Conservation (phyloP, 2,888 invertebrate genomes). For the Caenorhabditis becei region DNA sequence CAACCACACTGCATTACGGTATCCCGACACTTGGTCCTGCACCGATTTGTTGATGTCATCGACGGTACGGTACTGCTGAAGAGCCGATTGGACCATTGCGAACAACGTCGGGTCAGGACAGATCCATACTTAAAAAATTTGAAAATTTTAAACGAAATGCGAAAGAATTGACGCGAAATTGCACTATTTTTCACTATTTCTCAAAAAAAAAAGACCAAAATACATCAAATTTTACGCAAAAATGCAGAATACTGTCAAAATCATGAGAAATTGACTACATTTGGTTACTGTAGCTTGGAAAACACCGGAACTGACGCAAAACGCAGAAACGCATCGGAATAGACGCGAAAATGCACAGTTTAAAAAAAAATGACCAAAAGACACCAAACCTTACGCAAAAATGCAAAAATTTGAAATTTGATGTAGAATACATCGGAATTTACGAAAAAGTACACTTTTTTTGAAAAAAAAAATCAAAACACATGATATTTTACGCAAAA, state of each 20-base stretch:
- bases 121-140: conserved; percentile 63
- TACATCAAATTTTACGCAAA: neutral
- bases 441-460: too few species aligned
- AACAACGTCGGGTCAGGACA: conserved; percentile 58
- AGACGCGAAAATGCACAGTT: too few species aligned
- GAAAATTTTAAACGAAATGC: too few species aligned
- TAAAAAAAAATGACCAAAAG: too few species aligned
- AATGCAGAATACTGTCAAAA: neutral
- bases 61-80: conserved; percentile 49
- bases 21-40: conserved; percentile 46
- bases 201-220: too few species aligned
- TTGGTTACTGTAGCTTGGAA: too few species aligned
- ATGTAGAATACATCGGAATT: too few species aligned
- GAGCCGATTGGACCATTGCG: conserved; percentile 44
- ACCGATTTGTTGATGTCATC: conserved; percentile 61
- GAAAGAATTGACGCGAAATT: neutral
- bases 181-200: neutral
- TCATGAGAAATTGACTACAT: neutral
- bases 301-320: too few species aligned
- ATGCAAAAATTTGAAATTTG: neutral
- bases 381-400: too few species aligned
- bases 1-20: conserved; percentile 52
- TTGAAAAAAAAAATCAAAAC: too few species aligned
- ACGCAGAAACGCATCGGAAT: too few species aligned
- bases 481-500: too few species aligned